A percentile compares a stretch with the other conserved stretches of the same genome.
phyloP scores from a whole-genome alignment of 2,797 vertebrate genomes.

The Ataeniobius toweri region DNA sequence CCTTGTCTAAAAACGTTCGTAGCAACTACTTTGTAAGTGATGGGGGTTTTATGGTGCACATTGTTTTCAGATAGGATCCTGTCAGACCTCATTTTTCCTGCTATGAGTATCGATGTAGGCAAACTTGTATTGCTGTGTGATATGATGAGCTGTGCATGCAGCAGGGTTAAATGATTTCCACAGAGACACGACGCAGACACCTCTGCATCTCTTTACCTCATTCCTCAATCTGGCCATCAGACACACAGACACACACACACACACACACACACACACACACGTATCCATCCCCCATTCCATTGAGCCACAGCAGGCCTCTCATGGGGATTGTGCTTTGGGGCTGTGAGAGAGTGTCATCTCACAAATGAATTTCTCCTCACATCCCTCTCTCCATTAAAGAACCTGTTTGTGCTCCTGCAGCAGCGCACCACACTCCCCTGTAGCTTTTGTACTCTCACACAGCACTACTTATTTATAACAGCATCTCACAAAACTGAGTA shows the following conservation, averaged over 20 bases:
- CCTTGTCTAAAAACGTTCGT: background rate
- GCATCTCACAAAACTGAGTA: too few species aligned
- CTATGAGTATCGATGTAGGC: slow-evolving; percentile 10
- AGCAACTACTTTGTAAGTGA: background rate
- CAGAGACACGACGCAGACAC: slow-evolving; percentile 65
- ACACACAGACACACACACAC: background rate
- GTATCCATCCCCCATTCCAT: slow-evolving; percentile 19
- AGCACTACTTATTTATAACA: slow-evolving; percentile 59
- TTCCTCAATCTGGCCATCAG: slow-evolving; percentile 29
- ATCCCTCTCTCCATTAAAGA: slow-evolving; percentile 74
- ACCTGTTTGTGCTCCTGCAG: slow-evolving; percentile 62
- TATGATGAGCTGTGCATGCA: slow-evolving; percentile 37
- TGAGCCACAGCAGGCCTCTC: slow-evolving; percentile 60
- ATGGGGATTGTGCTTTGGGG: slow-evolving; percentile 62
- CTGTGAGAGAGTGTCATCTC: slow-evolving; percentile 70
- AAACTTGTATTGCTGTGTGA: slow-evolving; percentile 31
- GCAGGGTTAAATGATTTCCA: slow-evolving; percentile 70
- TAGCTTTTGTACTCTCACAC: slow-evolving; percentile 69
- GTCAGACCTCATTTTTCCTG: slow-evolving; percentile 3
- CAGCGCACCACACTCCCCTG: slow-evolving; percentile 54
- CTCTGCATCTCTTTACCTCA: slow-evolving; percentile 54
- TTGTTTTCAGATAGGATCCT: slow-evolving; percentile 19
- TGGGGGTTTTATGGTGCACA: slow-evolving; percentile 3
- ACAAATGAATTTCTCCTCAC: slow-evolving; percentile 79
- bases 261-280: slow-evolving; percentile 3